Percentiles rank a stretch among this genome's conserved stretches.
Conservation (phyloP, 2,888 invertebrate species). For the Drosophila borealis region DNA sequence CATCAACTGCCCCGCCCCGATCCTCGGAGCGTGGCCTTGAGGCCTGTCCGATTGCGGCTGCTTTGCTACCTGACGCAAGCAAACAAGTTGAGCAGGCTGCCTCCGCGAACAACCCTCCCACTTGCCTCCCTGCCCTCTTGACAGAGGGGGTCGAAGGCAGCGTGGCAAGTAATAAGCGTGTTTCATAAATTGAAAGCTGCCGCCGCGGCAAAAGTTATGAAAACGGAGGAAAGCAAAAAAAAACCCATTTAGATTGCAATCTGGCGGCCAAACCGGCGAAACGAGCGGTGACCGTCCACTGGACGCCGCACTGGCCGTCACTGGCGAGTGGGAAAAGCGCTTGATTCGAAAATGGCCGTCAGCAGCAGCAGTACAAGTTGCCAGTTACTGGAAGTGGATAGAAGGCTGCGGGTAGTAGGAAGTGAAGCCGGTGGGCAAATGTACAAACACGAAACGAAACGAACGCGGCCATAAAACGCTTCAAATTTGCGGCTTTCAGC, state of each 20-base stretch:
- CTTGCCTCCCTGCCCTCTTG: not conserved
- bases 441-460: constrained; percentile 68
- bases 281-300: constrained; percentile 37
- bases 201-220: constrained; percentile 68
- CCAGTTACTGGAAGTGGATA: not conserved
- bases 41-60: constrained; percentile 59
- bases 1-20: constrained; percentile 35
- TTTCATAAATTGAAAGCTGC: constrained; percentile 78
- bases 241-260: constrained; percentile 73
- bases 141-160: constrained; percentile 3
- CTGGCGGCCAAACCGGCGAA: constrained; percentile 58
- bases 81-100: constrained; percentile 53
- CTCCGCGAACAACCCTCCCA: constrained; percentile 6
- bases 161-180: constrained; percentile 64
- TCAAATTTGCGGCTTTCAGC: constrained; percentile 69
- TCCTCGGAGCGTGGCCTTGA: constrained; percentile 61
- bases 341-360: constrained; percentile 67
- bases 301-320: constrained; percentile 25
- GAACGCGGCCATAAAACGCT: constrained; percentile 68
- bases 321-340: constrained; percentile 63
- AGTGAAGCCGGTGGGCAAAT: constrained; percentile 32
- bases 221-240: constrained; percentile 55
- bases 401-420: not conserved
- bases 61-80: constrained; percentile 62
- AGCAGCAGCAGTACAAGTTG: constrained; percentile 15